Base-by-base conservation (phyloP, 2,797 vertebrate species). In the Cuculus canorus region DNA sequence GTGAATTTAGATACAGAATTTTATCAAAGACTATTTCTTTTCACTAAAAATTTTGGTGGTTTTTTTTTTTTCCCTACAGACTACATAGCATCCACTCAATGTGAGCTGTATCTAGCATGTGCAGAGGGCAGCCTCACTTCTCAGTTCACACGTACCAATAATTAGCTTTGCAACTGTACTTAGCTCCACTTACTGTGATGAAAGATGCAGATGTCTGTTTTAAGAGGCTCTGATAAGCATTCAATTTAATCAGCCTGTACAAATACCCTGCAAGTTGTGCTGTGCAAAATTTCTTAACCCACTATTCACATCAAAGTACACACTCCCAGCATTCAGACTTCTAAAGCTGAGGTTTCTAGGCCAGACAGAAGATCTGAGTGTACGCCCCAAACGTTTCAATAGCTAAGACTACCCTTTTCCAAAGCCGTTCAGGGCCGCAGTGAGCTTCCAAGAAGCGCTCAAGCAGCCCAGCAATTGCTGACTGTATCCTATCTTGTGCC, bases 401-500 rank as follows among this genome's bases (percentile, higher is more conserved):
- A 69, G 19, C 18, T 32, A 57, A 68, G 22, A 64, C 2, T 28
- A 21, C n/a, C n/a, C 14, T 75, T 69, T 83, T 1, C 32, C 30
- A 43, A 81, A 92, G 27, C 61, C 39, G 10, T 25, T 37, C 7
- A 8, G 19, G 10, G 24, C 14, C 16, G 19, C 59, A 23, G 3
- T 0, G 4, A 86, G 54, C 52, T 69, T 69, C 54, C 71, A 75
- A 65, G 27, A 27, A 85, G 52, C 28, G 13, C 32, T 48, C 1
- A 6, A 86, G 39, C 70, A 76, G 37, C 37, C 37, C 65, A 48
- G 32, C 41, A 43, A 16, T 13, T 3, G 2, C 75, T 22, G 13
- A 4, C 13, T 37, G 11, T 8, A 15, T 14, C 15, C 17, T 27
- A 18, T 0, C 0, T 6, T 24, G 2, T 33, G 54, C 37, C 52